These are phyloP conservation scores for Hippoglossus stenolepis DNA, from an alignment of 2,113 vertebrate species.

Conservation along the genomic window DNA sequence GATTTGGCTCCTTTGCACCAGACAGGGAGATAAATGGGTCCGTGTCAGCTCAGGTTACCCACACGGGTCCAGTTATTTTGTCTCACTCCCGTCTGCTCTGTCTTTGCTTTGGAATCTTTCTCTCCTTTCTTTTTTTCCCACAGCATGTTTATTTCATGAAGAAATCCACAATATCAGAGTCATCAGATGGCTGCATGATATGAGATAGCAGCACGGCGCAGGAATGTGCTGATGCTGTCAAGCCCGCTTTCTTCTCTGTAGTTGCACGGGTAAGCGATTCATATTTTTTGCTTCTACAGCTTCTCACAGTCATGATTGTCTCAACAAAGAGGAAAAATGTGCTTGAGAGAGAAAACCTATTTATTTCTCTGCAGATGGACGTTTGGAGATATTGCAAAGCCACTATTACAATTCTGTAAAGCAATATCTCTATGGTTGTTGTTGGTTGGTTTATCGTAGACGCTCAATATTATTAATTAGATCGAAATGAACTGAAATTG, in stretches of 20 bases:
- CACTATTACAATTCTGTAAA: neutral
- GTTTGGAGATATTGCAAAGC: slow-evolving; percentile 13
- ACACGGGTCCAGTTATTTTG: slow-evolving; percentile 41
- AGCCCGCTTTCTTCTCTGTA: slow-evolving; percentile 36
- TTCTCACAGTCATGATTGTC: slow-evolving; percentile 45
- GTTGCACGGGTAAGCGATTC: slow-evolving; percentile 61
- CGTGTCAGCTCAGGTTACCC: slow-evolving; percentile 59
- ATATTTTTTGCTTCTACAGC: slow-evolving; percentile 51
- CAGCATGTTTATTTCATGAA: slow-evolving; percentile 69
- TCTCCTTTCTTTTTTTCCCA: slow-evolving; percentile 1
- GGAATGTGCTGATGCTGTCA: slow-evolving; percentile 70
- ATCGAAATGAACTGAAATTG: too few species aligned
- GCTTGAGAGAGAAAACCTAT: slow-evolving; percentile 35
- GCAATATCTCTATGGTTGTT: neutral
- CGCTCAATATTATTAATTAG: too few species aligned
- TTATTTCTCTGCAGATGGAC: slow-evolving; percentile 34
- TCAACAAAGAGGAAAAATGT: slow-evolving; percentile 43
- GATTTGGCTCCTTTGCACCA: slow-evolving; percentile 36
- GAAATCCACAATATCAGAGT: slow-evolving; percentile 67
- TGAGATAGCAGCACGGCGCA: slow-evolving; percentile 50
- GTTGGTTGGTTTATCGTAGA: neutral
- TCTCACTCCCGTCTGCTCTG: slow-evolving; percentile 48
- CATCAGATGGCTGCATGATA: slow-evolving; percentile 58
- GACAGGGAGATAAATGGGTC: slow-evolving; percentile 66
- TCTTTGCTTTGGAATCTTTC: slow-evolving; percentile 6